phyloP scores from a whole-genome alignment of 2,888 invertebrate species.

The Drosophila prostipennis region DNA sequence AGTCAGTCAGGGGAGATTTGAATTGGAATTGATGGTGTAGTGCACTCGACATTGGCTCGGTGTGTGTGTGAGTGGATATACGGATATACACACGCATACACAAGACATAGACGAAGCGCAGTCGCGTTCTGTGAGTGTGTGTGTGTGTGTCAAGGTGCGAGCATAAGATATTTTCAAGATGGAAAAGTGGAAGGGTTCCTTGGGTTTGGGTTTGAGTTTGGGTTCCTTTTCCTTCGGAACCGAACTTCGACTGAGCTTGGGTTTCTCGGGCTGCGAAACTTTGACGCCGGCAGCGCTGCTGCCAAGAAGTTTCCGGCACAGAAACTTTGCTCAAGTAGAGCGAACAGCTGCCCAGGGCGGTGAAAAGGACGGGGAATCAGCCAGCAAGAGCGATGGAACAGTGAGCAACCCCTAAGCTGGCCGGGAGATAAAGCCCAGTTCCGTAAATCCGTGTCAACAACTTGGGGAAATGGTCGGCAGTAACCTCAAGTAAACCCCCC shows the following conservation, averaged over 20 bases:
- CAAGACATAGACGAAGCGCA: constrained; percentile 68
- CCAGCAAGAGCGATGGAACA: constrained; percentile 28
- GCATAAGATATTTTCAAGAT: constrained; percentile 62
- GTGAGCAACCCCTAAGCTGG: constrained; percentile 65
- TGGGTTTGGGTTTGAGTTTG: constrained; percentile 35
- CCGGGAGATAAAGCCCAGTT: constrained; percentile 64
- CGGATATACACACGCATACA: constrained; percentile 10
- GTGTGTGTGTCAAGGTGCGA: constrained; percentile 67
- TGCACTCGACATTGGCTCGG: constrained; percentile 56
- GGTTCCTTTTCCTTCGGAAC: constrained; percentile 22
- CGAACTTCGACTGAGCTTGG: constrained; percentile 23
- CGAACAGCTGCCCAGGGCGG: constrained; percentile 52
- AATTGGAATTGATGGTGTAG: constrained; percentile 79
- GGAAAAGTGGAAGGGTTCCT: constrained; percentile 66
- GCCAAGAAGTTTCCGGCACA: constrained; percentile 71
- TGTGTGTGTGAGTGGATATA: constrained; percentile 30
- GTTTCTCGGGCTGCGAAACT: constrained; percentile 53
- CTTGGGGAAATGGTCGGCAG: neutral
- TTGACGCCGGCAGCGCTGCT: constrained; percentile 48
- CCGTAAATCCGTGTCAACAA: constrained; percentile 57
- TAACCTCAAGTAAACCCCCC: constrained; percentile 8
- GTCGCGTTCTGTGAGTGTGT: constrained; percentile 56
- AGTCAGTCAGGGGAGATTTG: constrained; percentile 79
- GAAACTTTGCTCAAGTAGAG: constrained; percentile 54
- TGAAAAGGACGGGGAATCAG: constrained; percentile 14